These are phyloP conservation scores for Argopecten irradians DNA, from an alignment of 1,140 invertebrate species.

Conservation along the genomic window DNA sequence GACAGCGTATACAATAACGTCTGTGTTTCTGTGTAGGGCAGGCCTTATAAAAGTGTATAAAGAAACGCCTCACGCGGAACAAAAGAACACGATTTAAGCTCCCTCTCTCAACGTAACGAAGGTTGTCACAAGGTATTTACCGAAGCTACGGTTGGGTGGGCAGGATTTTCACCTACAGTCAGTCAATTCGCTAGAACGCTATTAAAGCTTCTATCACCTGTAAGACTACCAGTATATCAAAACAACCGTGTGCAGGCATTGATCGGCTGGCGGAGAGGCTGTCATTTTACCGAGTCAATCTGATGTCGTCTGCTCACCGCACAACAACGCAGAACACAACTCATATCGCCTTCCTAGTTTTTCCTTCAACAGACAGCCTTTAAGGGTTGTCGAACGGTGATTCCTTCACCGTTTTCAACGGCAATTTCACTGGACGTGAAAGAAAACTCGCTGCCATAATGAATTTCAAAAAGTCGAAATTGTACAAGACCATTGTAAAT, in stretches of 20 bases:
- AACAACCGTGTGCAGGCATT: constrained; percentile 15
- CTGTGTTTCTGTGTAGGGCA: neutral
- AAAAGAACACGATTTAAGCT: constrained; percentile 6
- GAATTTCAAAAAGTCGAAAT: constrained; percentile 63
- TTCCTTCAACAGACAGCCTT: neutral
- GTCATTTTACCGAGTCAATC: neutral
- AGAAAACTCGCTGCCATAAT: constrained; percentile 40
- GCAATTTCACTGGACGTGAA: neutral
- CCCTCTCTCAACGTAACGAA: constrained; percentile 7
- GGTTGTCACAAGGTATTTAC: neutral
- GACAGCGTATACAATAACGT: neutral
- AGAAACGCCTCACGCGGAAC: constrained; percentile 11
- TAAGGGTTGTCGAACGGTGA: neutral
- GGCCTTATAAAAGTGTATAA: constrained; percentile 9
- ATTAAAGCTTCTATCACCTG: constrained; percentile 5
- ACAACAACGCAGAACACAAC: neutral
- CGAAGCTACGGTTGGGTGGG: neutral
- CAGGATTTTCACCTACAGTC: constrained; percentile 20
- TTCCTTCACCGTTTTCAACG: neutral
- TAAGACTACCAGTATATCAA: constrained; percentile 13
- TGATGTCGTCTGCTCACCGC: neutral
- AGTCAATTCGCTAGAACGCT: constrained; percentile 9
- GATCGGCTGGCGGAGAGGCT: neutral
- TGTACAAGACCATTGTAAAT: constrained; percentile 62
- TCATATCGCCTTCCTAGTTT: neutral